Conservation (phyloP, 2,888 invertebrate genomes). For the Agrochola litura region DNA sequence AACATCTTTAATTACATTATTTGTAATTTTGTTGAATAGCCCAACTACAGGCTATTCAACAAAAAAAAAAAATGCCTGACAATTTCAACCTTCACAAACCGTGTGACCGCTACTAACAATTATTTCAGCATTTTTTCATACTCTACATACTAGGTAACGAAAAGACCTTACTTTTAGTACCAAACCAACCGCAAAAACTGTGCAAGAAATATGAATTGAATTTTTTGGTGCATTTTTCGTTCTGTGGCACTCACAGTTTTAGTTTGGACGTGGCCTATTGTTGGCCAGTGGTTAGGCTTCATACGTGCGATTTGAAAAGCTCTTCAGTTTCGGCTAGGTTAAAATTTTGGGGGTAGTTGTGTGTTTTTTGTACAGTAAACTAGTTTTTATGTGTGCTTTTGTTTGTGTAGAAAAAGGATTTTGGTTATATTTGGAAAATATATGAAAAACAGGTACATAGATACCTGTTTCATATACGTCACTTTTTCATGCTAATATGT, state of each 20-base stretch:
- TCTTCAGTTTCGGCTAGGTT: conserved; percentile 31
- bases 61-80: background rate
- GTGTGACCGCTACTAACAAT: conserved; percentile 24
- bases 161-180: conserved; percentile 39
- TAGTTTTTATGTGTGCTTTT: background rate
- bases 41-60: no score
- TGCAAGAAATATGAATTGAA: conserved; percentile 59
- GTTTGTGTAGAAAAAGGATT: background rate
- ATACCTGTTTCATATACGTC: no score
- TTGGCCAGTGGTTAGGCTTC: conserved; percentile 45
- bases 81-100: conserved; percentile 5
- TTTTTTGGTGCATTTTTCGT: conserved; percentile 60
- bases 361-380: conserved; percentile 30
- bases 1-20: no score
- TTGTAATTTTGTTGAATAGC: no score
- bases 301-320: conserved; percentile 62
- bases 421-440: no score
- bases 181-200: conserved; percentile 51
- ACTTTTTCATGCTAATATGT: background rate
- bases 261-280: conserved; percentile 60
- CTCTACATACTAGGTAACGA: conserved; percentile 16
- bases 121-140: conserved; percentile 25
- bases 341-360: conserved; percentile 22
- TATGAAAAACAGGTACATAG: no score
- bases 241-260: conserved; percentile 22